Evolutionary conservation across 2,888 invertebrate species (phyloP).

Genomic region (Lagria hirta): DNA sequence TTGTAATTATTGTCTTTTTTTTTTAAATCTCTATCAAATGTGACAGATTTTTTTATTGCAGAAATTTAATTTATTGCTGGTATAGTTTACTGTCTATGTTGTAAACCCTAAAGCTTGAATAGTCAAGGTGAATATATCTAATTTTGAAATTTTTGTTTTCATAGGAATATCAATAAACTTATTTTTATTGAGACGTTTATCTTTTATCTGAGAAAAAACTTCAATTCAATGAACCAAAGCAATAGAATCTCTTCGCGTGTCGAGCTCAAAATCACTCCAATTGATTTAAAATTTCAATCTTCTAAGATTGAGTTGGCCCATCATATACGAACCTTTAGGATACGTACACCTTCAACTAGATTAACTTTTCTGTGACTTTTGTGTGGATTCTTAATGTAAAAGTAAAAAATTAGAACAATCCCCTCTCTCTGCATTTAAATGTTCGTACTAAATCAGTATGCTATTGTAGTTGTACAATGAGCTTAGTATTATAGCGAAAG

Average conservation of each 20-base stretch:
- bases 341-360: constrained; percentile 8
- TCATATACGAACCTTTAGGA: constrained; percentile 25
- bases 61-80: too few species aligned
- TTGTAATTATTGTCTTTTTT: too few species aligned
- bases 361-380: constrained; percentile 22
- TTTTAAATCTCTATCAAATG: too few species aligned
- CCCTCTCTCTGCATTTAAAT: constrained; percentile 21
- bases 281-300: constrained; percentile 32
- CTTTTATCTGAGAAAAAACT: too few species aligned
- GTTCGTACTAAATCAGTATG: constrained; percentile 25
- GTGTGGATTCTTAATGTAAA: constrained; percentile 21
- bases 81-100: too few species aligned
- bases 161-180: too few species aligned
- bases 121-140: too few species aligned
- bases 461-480: constrained; percentile 26
- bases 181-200: too few species aligned
- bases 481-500: constrained; percentile 26
- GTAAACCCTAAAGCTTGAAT: too few species aligned
- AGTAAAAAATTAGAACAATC: constrained; percentile 16
- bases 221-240: too few species aligned
- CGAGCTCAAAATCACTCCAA: constrained; percentile 24
- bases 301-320: constrained; percentile 27
- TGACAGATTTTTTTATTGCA: too few species aligned
- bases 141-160: too few species aligned
- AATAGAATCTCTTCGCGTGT: constrained; percentile 19